Evolutionary conservation across 2,113 vertebrate species (phyloP), one percentile per base, ranked within the genome.

Genomic region (Cololabis saira): DNA sequence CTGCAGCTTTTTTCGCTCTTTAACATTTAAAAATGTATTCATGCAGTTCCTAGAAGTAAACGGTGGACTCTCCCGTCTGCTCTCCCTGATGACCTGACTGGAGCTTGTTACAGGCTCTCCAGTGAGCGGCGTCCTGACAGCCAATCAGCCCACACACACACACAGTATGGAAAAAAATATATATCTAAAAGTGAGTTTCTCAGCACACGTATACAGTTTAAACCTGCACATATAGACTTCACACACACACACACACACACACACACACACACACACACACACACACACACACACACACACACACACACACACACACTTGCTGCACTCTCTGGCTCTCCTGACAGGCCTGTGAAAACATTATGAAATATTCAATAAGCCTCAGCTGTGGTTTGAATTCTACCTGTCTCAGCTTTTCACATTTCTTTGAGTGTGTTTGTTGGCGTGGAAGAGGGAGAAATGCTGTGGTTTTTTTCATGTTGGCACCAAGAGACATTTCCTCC

Each of bases 311-410:
- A 33, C 24, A 18, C 21, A 21, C 43, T 16, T 16, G 3, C 44
- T 37, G 71, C 62, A 58, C 15, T 61, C 73, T 63, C 43, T 14
- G 40, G 18, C 7, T 16, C 64, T 83, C 57, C 71, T 89, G 90
- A 84, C 87, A 84, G 83, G 60, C 85, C 78, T 81, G 82, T 75
- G 71, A 76, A 90, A 90, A 87, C 83, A 84, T 74, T 67, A 86
- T 91, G 81, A 91, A 91, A 89, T 86, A 91, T 92, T 90, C 84
- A 90, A 71, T 21, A 60, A 61, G 61, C 67, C 73, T 73, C 75
- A 27, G 16, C 74, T 56, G 76, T 64, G 63, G 67, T 77, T 80
- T 49, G 52, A 48, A 17, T 68, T 81, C 71, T 80, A 85, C 82
- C 83, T 87, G 80, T 80, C 81, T 87, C 80, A 56, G 80, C 81